Evolutionary conservation across 2,888 invertebrate genomes (phyloP), one percentile per base, ranked within the genome.

Genomic region (Brenthis daphne): DNA sequence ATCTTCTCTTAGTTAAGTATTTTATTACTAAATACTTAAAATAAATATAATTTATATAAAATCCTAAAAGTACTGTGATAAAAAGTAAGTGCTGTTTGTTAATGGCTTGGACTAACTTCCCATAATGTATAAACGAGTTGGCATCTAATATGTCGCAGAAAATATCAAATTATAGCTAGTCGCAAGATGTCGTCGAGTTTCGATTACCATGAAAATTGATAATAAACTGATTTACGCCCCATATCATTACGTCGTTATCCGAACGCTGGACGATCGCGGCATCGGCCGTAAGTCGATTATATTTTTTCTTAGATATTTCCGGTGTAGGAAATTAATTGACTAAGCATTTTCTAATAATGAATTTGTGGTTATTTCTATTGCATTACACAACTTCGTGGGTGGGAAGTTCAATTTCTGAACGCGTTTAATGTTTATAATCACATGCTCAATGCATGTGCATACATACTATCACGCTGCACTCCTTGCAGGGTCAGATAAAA

Each of bases 181-280:
- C 55, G 64, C 37, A 33, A 24, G 20, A 37, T 43, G 37, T 65
- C 65, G 61, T 33, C 33, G 64, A 12, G 57, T 65, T 71, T 68
- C 68, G 16, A 68, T 71, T 47, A 51, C 71, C 65, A 64, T 68
- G 68, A 50, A 71, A 65, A 71, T 71, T 68, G 68, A 53, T 71
- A 71, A 71, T 71, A 68, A 68, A 66, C 71, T 67, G 57, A 58
- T 65, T 51, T 33, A 57, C 53, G 48, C 63, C 53, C 53, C 37
- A 67, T 68, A 16, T 55, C 56, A 70, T 67, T 70, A 70, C 64
- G 12, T 64, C 43, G 54, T 65, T 68, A 64, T 54, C 47, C 54
- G 58, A 60, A 51, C 20, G 47, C 57, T 55, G 51, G 47, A 20
- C n/a, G 8, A 51, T 47, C 2, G 20, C 20, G n/a, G 14, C 53